Evolutionary conservation across 2,888 invertebrate genomes (phyloP), one percentile per base, ranked within the genome.

Genomic region (Lissonota sp.): DNA sequence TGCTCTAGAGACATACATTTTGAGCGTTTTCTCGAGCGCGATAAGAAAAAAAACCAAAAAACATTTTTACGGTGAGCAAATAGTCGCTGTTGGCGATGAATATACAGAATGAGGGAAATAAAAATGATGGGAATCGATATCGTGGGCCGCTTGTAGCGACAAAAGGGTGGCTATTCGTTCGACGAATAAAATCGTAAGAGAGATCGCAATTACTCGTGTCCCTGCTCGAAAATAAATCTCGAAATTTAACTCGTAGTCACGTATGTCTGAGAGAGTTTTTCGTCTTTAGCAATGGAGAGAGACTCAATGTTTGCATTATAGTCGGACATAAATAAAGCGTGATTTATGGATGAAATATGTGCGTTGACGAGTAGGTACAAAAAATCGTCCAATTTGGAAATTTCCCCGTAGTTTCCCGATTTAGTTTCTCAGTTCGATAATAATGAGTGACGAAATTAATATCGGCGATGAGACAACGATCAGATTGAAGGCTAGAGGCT

Each of bases 191-290:
- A 26, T 26, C 26, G 26, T 26, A 2, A n/a, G 12, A 67, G 39
- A 53, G 80, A 75, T 80, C 67, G 16, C 69, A 53, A 73, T 72
- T 55, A 62, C 51, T 63, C 12, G 51, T 12, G 39, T 42, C 12
- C 63, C 16, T 37, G 26, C 51, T 73, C 40, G 73, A 39, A 58
- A 80, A 60, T 46, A 80, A 80, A 87, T 87, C 87, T 84, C 53
- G 55, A 60, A 86, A 83, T 79, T 81, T 60, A 64, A 62, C 64
- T 76, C 80, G 63, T 57, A 80, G 84, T 86, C 87, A 87, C 87
- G 53, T 53, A 53, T 26, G 26, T 2, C 26, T 3, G 87, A 82
- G 83, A 63, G 46, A 70, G 70, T 55, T 74, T 80, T 79, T 78
- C 55, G 77, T 10, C 39, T 26, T 26, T 26, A 3, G 42, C 40